Percentiles rank a stretch among this genome's conserved stretches.
Conservation (phyloP, 1,140 invertebrate species). For the Drosophila tani region DNA sequence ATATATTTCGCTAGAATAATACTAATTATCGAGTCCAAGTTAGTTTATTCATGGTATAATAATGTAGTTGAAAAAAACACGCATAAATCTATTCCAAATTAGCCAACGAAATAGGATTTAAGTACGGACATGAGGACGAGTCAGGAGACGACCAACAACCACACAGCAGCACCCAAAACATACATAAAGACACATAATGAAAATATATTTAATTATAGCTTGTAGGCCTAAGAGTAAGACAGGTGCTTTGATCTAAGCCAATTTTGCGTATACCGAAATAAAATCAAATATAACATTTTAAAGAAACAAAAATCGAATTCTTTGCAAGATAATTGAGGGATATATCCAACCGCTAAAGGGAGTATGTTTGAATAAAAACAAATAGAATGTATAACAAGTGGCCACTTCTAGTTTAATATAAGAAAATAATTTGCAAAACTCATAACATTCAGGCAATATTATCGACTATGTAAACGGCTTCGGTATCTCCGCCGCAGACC, state of each 20-base stretch:
- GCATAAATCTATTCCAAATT: constrained; percentile 84
- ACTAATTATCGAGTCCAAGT: constrained; percentile 29
- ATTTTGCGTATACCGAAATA: constrained; percentile 68
- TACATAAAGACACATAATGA: constrained; percentile 26
- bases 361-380: neutral
- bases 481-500: constrained; percentile 93
- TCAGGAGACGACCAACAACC: constrained; percentile 25
- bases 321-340: neutral
- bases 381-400: neutral
- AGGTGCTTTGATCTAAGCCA: constrained; percentile 82
- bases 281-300: constrained; percentile 47
- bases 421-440: neutral
- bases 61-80: constrained; percentile 82
- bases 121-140: constrained; percentile 32
- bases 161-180: constrained; percentile 58
- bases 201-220: constrained; percentile 39
- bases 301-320: neutral
- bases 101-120: constrained; percentile 69
- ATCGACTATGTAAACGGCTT: constrained; percentile 91
- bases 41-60: constrained; percentile 38
- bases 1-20: constrained; percentile 31
- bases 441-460: constrained; percentile 79
- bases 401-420: constrained; percentile 8
- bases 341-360: neutral
- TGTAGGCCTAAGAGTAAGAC: constrained; percentile 59